Evolutionary conservation across 2,113 vertebrate species (phyloP).

Genomic region (Neolamprologus sp.): DNA sequence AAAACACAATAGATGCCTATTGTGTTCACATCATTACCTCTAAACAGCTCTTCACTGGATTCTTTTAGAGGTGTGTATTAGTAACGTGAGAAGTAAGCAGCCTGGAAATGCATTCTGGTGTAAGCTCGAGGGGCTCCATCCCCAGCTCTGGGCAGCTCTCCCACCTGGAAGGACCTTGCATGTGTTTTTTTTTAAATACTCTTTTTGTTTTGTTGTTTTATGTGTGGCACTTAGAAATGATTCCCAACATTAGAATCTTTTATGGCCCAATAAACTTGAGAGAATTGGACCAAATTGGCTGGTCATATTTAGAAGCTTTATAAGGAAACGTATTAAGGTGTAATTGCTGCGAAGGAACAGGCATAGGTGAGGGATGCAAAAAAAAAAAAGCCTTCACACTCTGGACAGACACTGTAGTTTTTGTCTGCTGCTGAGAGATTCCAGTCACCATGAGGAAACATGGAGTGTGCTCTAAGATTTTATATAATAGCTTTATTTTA

Average conservation of each 20-base stretch:
- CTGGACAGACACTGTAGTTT: conserved; percentile 50
- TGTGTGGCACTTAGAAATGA: conserved; percentile 60
- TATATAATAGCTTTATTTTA: conserved; percentile 61
- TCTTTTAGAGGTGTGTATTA: conserved; percentile 44
- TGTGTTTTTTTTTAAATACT: conserved; percentile 25
- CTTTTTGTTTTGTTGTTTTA: conserved; percentile 64
- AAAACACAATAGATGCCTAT: conserved; percentile 44
- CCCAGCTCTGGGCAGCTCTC: conserved; percentile 46
- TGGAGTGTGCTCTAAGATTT: conserved; percentile 51
- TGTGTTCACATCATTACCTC: conserved; percentile 37
- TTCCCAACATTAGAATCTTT: conserved; percentile 63
- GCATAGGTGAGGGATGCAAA: conserved; percentile 47
- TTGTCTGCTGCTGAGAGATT: conserved; percentile 49
- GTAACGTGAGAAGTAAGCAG: conserved; percentile 45
- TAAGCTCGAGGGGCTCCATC: conserved; percentile 37
- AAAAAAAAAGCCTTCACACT: background rate
- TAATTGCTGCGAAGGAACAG: conserved; percentile 52
- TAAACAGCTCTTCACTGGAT: conserved; percentile 26
- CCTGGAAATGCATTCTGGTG: conserved; percentile 28
- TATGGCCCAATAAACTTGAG: conserved; percentile 68
- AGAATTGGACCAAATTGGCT: conserved; percentile 63
- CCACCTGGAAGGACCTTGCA: conserved; percentile 47
- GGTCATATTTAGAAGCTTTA: conserved; percentile 66
- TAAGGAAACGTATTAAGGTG: conserved; percentile 67
- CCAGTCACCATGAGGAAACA: conserved; percentile 51